A percentile compares a stretch with the other conserved stretches of the same genome.
Conservation (phyloP, 2,888 invertebrate species). For the Heliconius aoede region DNA sequence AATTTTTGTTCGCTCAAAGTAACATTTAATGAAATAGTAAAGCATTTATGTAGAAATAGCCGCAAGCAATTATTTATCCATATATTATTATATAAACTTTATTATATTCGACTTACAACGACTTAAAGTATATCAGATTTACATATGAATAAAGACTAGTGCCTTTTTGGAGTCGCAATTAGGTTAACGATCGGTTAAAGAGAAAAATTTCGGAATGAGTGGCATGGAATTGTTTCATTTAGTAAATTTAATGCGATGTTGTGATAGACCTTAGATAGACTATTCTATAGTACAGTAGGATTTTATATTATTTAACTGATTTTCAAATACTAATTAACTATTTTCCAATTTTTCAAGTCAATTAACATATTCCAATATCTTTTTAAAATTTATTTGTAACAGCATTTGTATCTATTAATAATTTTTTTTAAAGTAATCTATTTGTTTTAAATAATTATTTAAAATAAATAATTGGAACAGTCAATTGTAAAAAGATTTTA, state of each 20-base stretch:
- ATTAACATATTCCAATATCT: background rate
- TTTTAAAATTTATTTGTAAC: background rate
- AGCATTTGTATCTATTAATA: too few species aligned
- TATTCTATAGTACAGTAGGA: slow-evolving; percentile 34
- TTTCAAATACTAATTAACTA: slow-evolving; percentile 2
- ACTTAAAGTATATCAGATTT: slow-evolving; percentile 62
- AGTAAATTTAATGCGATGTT: slow-evolving; percentile 52
- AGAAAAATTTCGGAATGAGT: slow-evolving; percentile 33
- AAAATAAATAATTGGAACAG: background rate
- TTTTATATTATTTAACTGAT: slow-evolving; percentile 9
- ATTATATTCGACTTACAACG: slow-evolving; percentile 57
- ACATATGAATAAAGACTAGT: slow-evolving; percentile 65
- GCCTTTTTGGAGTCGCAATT: slow-evolving; percentile 70
- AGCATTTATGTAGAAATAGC: background rate
- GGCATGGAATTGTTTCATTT: slow-evolving; percentile 39
- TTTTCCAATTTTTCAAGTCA: background rate
- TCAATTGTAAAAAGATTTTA: background rate
- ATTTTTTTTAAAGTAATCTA: background rate
- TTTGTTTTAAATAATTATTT: background rate
- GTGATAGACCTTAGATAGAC: slow-evolving; percentile 54
- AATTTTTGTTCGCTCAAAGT: background rate
- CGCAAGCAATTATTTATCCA: slow-evolving; percentile 5
- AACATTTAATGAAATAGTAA: background rate
- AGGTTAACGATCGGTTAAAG: slow-evolving; percentile 50
- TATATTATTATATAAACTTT: slow-evolving; percentile 28